Percentiles rank a stretch among this genome's conserved stretches.
These are phyloP conservation scores for Cancer borealis DNA, from an alignment of 2,888 invertebrate species.

Conservation along the genomic window DNA sequence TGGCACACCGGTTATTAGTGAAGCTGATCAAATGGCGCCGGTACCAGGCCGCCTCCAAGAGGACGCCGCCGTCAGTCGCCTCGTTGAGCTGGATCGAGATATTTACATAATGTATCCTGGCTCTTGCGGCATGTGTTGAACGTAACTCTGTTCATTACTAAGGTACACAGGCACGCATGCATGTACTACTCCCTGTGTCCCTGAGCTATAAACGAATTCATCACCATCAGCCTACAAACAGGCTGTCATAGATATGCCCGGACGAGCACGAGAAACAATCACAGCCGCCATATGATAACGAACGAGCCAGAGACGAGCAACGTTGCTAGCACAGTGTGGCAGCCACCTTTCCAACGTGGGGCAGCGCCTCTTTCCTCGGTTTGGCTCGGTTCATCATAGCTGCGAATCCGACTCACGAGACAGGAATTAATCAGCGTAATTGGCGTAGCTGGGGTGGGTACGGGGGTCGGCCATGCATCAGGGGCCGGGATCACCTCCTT, in stretches of 20 bases:
- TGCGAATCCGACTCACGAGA: conserved; percentile 13
- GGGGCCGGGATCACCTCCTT: conserved; percentile 52
- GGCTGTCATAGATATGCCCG: neutral
- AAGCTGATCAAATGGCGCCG: neutral
- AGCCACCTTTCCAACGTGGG: neutral
- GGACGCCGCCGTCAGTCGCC: neutral
- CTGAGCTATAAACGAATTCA: neutral
- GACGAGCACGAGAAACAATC: neutral
- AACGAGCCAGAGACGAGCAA: neutral
- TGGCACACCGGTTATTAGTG: neutral
- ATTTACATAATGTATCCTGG: neutral
- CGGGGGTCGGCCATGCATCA: conserved; percentile 37
- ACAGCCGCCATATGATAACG: neutral
- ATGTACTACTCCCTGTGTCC: neutral
- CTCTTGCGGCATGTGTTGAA: neutral
- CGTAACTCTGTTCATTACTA: neutral
- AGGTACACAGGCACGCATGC: neutral
- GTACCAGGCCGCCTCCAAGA: neutral
- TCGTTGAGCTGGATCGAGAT: neutral
- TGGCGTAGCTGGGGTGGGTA: conserved; percentile 4
- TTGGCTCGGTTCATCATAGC: conserved; percentile 17
- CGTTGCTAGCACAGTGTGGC: neutral
- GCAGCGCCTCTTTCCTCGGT: conserved; percentile 9
- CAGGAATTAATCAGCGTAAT: conserved; percentile 58
- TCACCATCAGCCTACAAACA: neutral